Evolutionary conservation across 1,140 invertebrate genomes (phyloP).

Genomic region (Eulimnadia texana): DNA sequence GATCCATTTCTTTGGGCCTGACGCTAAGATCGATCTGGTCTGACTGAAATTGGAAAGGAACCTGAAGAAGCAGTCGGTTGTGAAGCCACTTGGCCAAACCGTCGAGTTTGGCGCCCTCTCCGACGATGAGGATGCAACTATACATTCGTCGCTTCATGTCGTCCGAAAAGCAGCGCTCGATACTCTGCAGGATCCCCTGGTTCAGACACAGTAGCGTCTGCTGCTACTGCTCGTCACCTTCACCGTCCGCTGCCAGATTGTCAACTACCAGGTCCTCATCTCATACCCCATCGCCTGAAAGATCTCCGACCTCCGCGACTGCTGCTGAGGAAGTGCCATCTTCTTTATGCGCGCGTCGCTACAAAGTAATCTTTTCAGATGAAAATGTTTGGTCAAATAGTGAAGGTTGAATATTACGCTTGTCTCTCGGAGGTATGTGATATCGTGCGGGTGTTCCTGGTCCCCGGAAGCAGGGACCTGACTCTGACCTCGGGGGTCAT

Average conservation of each 20-base stretch:
- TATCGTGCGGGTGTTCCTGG: no score
- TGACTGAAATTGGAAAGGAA: slow-evolving; percentile 20
- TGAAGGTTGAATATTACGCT: no score
- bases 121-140: slow-evolving; percentile 77
- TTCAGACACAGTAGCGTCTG: slow-evolving; percentile 58
- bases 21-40: slow-evolving; percentile 71
- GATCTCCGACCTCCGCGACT: neutral
- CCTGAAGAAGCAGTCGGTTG: slow-evolving; percentile 61
- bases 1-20: slow-evolving; percentile 75
- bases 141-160: slow-evolving; percentile 91
- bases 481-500: no score
- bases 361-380: no score
- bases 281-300: slow-evolving; percentile 6
- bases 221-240: slow-evolving; percentile 31
- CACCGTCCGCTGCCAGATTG: slow-evolving; percentile 12
- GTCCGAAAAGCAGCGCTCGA: slow-evolving; percentile 72
- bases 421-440: no score
- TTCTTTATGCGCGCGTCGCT: no score
- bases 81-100: slow-evolving; percentile 78
- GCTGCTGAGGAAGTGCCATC: no score
- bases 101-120: slow-evolving; percentile 74
- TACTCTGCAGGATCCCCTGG: slow-evolving; percentile 77
- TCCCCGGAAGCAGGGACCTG: no score
- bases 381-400: no score
- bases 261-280: slow-evolving; percentile 18